Conservation (phyloP, 2,113 vertebrate genomes). For the Litocranius walleri region DNA sequence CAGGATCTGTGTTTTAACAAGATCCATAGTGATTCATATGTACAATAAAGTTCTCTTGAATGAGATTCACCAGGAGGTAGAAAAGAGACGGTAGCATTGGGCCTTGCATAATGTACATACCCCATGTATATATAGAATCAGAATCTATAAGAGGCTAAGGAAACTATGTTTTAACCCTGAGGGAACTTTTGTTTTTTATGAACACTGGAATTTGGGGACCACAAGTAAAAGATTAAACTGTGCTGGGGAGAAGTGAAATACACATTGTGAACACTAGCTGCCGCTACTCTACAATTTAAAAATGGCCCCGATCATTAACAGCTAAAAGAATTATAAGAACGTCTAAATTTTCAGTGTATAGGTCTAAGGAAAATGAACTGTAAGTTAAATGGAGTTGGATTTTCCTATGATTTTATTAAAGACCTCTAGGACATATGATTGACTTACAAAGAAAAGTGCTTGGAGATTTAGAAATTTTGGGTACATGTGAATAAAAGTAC, state of each 20-base stretch:
- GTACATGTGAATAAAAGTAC: neutral
- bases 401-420: slow-evolving; percentile 16
- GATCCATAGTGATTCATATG: neutral
- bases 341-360: slow-evolving; percentile 23
- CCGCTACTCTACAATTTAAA: slow-evolving; percentile 32
- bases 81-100: neutral
- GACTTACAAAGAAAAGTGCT: neutral
- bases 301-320: neutral
- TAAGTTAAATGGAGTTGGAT: slow-evolving; percentile 4
- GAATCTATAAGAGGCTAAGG: neutral
- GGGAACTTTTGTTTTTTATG: neutral
- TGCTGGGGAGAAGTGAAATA: slow-evolving; percentile 9
- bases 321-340: neutral
- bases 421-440: neutral
- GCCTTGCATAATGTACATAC: neutral
- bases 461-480: neutral
- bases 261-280: slow-evolving; percentile 39
- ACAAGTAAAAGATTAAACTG: neutral
- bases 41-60: neutral
- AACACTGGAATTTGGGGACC: neutral
- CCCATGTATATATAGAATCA: neutral
- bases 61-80: neutral
- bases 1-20: neutral
- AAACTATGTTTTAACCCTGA: neutral
- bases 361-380: neutral